phyloP scores from a whole-genome alignment of 2,113 vertebrate genomes.

The Alectura lathami region DNA sequence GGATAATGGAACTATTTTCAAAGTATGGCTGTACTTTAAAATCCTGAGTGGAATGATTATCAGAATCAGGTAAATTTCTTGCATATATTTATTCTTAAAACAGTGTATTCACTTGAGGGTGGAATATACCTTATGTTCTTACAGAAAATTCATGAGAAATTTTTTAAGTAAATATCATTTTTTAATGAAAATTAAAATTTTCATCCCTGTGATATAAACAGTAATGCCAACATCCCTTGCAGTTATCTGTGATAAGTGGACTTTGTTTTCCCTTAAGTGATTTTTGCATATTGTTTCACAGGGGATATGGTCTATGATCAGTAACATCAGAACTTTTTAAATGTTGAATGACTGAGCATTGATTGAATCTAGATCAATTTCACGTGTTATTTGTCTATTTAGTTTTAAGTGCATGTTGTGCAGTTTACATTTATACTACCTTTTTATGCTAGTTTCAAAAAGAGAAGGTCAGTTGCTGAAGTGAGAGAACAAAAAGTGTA shows the following conservation, averaged over 20 bases:
- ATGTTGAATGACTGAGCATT: not conserved
- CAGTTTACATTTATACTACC: not conserved
- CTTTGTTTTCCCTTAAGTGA: not conserved
- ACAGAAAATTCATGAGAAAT: not conserved
- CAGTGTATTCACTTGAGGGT: not conserved
- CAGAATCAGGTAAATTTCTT: not conserved
- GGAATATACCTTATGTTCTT: not conserved
- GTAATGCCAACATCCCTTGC: not conserved
- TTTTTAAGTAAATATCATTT: too few relatives aligned
- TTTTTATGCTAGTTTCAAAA: not conserved
- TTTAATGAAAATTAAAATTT: too few relatives aligned
- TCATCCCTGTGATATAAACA: not conserved
- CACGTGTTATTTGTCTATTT: not conserved
- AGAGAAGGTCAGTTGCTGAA: not conserved
- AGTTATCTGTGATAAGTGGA: not conserved
- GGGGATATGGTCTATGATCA: not conserved
- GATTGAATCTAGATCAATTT: not conserved
- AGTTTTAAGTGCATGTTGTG: not conserved
- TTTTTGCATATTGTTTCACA: not conserved
- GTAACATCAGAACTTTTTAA: not conserved
- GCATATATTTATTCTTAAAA: not conserved
- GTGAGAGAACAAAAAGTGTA: not conserved
- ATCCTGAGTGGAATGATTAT: not conserved
- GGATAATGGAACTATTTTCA: not conserved
- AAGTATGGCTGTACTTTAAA: not conserved